Evolutionary conservation across 2,113 vertebrate genomes (phyloP), one percentile per base, ranked within the genome.

Genomic region (Eudyptes chrysolophus): DNA sequence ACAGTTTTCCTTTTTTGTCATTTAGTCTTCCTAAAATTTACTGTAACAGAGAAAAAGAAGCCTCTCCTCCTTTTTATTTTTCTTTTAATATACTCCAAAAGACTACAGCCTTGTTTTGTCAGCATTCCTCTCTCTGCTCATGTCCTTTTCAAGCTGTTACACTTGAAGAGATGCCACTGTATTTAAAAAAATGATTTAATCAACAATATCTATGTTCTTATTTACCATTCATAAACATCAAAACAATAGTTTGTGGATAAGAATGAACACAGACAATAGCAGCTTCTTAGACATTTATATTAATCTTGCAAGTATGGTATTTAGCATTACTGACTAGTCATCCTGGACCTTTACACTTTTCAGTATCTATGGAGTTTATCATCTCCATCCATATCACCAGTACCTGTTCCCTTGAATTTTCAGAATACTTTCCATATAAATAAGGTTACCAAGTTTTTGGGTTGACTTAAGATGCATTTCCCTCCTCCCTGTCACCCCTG

Each of bases 181-280:
- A 92, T 70, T 90, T 76, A 70, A 71, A 77, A 78, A 78, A 90
- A 20, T 18, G 87, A 58, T 77, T 49, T 64, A 77, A 75, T 79
- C 80, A 87, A 82, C 34, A 84, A 49, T n/a, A 85, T 18, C 68
- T 34, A 72, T 10, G 22, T 72, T 84, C 95, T 92, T 94, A 93
- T 94, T 96, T 64, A 85, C n/a, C n/a, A 87, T 54, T 92, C 58
- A 83, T 62, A 85, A 94, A 69, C 61, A 93, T 38, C 48, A 75
- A 87, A 95, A 54, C 57, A 96, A 49, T 16, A 83, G 26, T 48
- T 60, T 87, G 30, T n/a, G 7, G 20, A n/a, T 92, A 91, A 61
- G 34, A 93, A 89, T 3, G 16, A 84, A 84, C 10, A 68, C 15
- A 75, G 80, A 71, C 60, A 92, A 78, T 11, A 71, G 69, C 48